Percentiles rank a stretch among this genome's conserved stretches.
Evolutionary conservation across 2,888 invertebrate species (phyloP).

Genomic region (Drosophila macrothrix): DNA sequence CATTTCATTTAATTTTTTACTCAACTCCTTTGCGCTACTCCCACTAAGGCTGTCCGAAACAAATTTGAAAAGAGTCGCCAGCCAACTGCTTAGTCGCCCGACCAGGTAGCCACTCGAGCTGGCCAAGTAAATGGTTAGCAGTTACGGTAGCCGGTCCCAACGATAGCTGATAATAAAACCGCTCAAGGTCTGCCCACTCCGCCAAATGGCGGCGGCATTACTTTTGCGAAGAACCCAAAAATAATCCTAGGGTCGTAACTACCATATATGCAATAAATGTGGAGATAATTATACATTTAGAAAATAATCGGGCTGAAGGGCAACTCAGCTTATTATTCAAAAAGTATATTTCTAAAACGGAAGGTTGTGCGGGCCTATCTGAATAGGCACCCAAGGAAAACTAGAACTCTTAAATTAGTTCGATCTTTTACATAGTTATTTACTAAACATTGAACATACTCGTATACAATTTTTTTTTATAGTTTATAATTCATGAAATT

Average conservation of each 20-base stretch:
- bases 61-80: conserved; percentile 29
- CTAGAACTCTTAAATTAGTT: no score
- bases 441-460: no score
- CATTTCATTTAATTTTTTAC: conserved; percentile 35
- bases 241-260: background rate
- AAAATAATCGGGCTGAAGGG: background rate
- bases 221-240: background rate
- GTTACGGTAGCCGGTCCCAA: conserved; percentile 8
- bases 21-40: conserved; percentile 35
- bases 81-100: conserved; percentile 48
- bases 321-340: background rate
- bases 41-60: conserved; percentile 44
- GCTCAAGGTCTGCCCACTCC: conserved; percentile 26
- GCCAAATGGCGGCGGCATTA: background rate
- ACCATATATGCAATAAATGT: conserved; percentile 8
- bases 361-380: background rate
- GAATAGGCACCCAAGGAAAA: no score
- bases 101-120: conserved; percentile 39
- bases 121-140: conserved; percentile 37
- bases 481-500: background rate
- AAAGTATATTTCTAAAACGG: background rate
- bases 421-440: no score
- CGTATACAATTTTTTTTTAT: no score
- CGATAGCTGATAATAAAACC: conserved; percentile 46
- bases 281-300: conserved; percentile 23